A percentile compares a stretch with the other conserved stretches of the same genome.
Conservation (phyloP, 2,113 vertebrate genomes). For the Lucifuga dentata region DNA sequence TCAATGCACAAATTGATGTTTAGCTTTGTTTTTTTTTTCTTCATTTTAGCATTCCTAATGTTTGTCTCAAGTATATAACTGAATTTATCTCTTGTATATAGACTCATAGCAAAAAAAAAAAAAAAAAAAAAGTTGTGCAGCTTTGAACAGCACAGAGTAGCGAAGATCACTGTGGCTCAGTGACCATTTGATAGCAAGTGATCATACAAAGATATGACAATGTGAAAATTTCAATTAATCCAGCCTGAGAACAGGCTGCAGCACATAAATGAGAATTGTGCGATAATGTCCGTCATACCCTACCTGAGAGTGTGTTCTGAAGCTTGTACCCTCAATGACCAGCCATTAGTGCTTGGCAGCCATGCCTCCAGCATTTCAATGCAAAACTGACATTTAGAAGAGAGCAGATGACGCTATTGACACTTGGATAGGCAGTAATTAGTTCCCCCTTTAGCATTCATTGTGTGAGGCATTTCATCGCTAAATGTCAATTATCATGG, state of each 20-base stretch:
- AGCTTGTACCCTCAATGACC: slow-evolving; percentile 38
- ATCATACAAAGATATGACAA: background rate
- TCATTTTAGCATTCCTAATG: no score
- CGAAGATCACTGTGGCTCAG: background rate
- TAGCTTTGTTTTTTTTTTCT: no score
- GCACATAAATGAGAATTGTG: background rate
- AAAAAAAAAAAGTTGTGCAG: no score
- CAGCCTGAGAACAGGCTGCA: slow-evolving; percentile 13
- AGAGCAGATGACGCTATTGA: slow-evolving; percentile 77
- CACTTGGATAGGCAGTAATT: slow-evolving; percentile 79
- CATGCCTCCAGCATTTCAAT: slow-evolving; percentile 70
- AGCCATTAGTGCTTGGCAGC: slow-evolving; percentile 62
- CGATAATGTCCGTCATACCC: slow-evolving; percentile 30
- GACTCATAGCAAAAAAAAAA: no score
- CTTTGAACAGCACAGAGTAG: background rate
- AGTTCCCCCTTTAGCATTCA: slow-evolving; percentile 78
- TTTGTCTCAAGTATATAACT: no score
- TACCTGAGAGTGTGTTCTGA: slow-evolving; percentile 54
- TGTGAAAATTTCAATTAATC: slow-evolving; percentile 2
- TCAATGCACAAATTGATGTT: no score
- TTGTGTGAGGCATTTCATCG: slow-evolving; percentile 75
- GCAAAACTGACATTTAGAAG: slow-evolving; percentile 83
- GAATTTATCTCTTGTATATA: no score
- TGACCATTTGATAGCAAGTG: background rate
- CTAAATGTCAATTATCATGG: slow-evolving; percentile 85